Percentiles rank a stretch among this genome's conserved stretches.
Conservation (phyloP, 2,888 invertebrate genomes). For the Nemoura dubitans region DNA sequence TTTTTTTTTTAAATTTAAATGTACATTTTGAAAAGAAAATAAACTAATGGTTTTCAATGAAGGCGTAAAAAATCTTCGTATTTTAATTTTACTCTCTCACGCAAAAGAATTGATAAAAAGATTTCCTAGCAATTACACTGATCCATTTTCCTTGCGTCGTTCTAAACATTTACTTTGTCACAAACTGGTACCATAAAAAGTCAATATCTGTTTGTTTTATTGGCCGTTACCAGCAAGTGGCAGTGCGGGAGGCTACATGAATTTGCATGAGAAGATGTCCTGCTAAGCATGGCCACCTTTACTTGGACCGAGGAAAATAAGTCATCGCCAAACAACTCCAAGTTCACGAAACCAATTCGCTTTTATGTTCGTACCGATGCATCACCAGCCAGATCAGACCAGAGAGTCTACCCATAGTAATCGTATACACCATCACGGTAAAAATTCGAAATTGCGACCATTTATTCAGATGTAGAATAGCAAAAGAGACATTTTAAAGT, state of each 20-base stretch:
- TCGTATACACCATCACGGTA: no score
- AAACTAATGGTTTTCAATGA: neutral
- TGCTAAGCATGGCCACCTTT: neutral
- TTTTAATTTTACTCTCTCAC: neutral
- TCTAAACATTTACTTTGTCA: neutral
- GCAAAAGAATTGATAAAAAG: neutral
- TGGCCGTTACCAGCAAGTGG: neutral
- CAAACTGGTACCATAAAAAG: neutral
- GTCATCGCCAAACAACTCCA: neutral
- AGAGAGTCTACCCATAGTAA: no score
- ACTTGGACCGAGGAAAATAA: neutral
- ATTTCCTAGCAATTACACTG: neutral
- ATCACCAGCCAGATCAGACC: neutral
- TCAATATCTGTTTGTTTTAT: slow-evolving; percentile 1
- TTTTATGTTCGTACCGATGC: neutral
- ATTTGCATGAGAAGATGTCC: neutral
- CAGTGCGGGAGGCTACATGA: neutral
- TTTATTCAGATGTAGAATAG: neutral
- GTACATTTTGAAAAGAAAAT: neutral
- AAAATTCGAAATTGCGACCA: neutral
- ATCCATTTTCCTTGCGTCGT: neutral
- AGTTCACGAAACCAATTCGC: neutral
- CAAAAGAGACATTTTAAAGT: neutral
- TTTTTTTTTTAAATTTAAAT: neutral
- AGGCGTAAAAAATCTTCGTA: neutral